These are phyloP conservation scores for Scatophagus argus DNA, from an alignment of 2,113 vertebrate species.

Conservation along the genomic window DNA sequence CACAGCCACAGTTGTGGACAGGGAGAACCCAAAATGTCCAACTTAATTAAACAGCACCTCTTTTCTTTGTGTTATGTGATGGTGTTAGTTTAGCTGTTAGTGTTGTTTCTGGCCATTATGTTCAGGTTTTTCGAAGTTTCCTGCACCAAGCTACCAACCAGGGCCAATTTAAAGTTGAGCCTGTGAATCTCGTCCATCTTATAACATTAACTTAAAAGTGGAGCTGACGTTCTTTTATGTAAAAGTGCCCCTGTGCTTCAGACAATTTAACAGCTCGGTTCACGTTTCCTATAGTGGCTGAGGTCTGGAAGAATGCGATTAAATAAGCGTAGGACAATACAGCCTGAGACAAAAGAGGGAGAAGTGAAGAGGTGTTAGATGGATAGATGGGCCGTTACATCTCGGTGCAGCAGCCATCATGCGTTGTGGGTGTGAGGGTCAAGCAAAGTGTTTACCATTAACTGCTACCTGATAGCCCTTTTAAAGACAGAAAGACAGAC, in stretches of 20 bases:
- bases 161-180: not conserved
- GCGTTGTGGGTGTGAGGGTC: slow-evolving; percentile 42
- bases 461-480: slow-evolving; percentile 55
- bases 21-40: slow-evolving; percentile 31
- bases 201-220: slow-evolving; percentile 3
- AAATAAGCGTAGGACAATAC: slow-evolving; percentile 14
- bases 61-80: not conserved
- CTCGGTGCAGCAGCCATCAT: slow-evolving; percentile 13
- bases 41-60: slow-evolving; percentile 17
- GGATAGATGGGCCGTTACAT: not conserved
- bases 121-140: too few species aligned
- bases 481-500: slow-evolving; percentile 56
- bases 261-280: not conserved
- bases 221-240: not conserved
- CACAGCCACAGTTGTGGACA: slow-evolving; percentile 38
- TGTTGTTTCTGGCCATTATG: too few species aligned
- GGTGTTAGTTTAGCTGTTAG: not conserved
- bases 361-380: not conserved
- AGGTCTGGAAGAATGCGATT: slow-evolving; percentile 10
- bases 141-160: not conserved
- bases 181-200: not conserved
- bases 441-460: slow-evolving; percentile 64
- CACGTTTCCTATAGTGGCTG: not conserved
- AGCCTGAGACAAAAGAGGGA: not conserved
- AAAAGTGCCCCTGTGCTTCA: not conserved